phyloP scores from a whole-genome alignment of 2,888 invertebrate genomes.

The Azorinus chamasolen region DNA sequence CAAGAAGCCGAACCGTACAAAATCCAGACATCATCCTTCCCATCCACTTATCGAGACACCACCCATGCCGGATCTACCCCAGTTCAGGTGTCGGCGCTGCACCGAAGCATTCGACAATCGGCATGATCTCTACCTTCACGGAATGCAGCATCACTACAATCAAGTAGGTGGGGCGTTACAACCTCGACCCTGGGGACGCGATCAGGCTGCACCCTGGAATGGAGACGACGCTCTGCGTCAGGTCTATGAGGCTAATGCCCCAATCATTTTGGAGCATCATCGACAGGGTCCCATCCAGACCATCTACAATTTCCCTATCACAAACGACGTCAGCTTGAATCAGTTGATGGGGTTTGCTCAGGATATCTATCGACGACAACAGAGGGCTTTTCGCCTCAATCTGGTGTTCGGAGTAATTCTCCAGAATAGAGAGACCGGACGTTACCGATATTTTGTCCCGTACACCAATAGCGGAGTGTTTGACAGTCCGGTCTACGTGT shows the following conservation, averaged over 20 bases:
- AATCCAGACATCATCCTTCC: too few relatives aligned
- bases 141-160: slow-evolving; percentile 19
- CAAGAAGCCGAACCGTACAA: too few relatives aligned
- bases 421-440: neutral
- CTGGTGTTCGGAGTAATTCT: slow-evolving; percentile 12
- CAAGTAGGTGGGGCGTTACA: slow-evolving; percentile 18
- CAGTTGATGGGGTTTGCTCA: slow-evolving; percentile 14
- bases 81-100: slow-evolving; percentile 29
- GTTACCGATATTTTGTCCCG: slow-evolving; percentile 3
- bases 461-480: slow-evolving; percentile 2
- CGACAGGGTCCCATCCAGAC: slow-evolving; percentile 29
- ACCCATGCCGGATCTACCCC: too few relatives aligned
- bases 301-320: slow-evolving; percentile 23
- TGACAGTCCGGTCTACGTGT: neutral
- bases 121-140: slow-evolving; percentile 20
- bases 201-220: slow-evolving; percentile 8
- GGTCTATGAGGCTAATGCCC: slow-evolving; percentile 29
- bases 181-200: slow-evolving; percentile 15
- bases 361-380: slow-evolving; percentile 14
- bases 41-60: too few relatives aligned
- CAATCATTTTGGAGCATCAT: slow-evolving; percentile 19
- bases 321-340: slow-evolving; percentile 24
- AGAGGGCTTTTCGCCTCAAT: slow-evolving; percentile 28
- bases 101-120: slow-evolving; percentile 20
- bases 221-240: slow-evolving; percentile 21